Percentiles rank a stretch among this genome's conserved stretches.
phyloP scores from a whole-genome alignment of 2,888 invertebrate genomes.

The Celastrina argiolus region DNA sequence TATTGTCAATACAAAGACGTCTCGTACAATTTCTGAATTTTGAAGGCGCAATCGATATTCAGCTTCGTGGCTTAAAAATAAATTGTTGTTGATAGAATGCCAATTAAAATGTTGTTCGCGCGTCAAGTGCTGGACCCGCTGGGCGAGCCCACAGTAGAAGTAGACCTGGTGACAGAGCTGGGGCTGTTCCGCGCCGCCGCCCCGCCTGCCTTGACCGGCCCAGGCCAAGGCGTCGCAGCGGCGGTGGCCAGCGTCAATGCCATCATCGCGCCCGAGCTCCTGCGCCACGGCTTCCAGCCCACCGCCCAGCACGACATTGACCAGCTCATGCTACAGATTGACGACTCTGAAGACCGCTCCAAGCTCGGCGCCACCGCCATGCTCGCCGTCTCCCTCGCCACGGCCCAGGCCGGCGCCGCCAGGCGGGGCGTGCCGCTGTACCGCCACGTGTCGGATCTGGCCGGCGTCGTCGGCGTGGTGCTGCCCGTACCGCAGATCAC shows the following conservation, averaged over 20 bases:
- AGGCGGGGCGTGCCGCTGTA: slow-evolving; percentile 92
- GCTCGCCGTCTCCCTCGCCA: slow-evolving; percentile 95
- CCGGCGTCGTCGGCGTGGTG: slow-evolving; percentile 91
- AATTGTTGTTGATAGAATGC: slow-evolving; percentile 77
- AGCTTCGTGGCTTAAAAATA: not conserved
- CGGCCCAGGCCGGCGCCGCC: slow-evolving; percentile 97
- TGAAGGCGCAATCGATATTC: too few species aligned
- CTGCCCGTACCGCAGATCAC: slow-evolving; percentile 98
- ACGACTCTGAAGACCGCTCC: slow-evolving; percentile 97
- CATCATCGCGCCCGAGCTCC: slow-evolving; percentile 85
- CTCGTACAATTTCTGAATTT: too few species aligned
- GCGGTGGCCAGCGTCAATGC: slow-evolving; percentile 95
- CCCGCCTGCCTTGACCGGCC: slow-evolving; percentile 91
- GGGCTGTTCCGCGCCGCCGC: slow-evolving; percentile 95
- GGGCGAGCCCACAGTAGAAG: slow-evolving; percentile 98
- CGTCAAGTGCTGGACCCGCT: slow-evolving; percentile 98
- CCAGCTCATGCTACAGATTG: slow-evolving; percentile 89
- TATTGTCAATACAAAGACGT: too few species aligned
- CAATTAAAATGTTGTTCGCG: slow-evolving; percentile 92
- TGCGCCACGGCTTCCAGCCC: slow-evolving; percentile 89
- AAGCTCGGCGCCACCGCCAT: slow-evolving; percentile 98
- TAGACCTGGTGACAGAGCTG: slow-evolving; percentile 87
- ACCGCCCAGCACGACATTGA: slow-evolving; percentile 94
- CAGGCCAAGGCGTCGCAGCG: slow-evolving; percentile 94
- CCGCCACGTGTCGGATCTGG: slow-evolving; percentile 96